These are phyloP conservation scores for Pyrgilauda ruficollis DNA, from an alignment of 2,113 vertebrate species.

Conservation along the genomic window DNA sequence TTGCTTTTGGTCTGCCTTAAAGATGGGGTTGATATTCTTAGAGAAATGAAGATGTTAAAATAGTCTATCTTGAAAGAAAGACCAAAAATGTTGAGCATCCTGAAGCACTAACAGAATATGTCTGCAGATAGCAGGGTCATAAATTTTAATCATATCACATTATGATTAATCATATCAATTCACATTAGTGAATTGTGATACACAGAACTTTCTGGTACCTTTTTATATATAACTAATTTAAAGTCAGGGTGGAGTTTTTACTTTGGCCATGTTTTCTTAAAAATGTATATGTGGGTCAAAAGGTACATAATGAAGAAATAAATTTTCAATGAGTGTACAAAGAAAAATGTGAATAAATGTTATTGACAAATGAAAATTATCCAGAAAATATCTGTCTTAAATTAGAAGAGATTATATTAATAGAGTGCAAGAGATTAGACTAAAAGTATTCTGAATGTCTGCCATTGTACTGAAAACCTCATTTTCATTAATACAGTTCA, in stretches of 20 bases:
- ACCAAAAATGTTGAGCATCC: background rate
- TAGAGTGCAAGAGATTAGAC: background rate
- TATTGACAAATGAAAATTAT: background rate
- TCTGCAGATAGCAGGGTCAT: background rate
- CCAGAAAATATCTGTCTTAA: background rate
- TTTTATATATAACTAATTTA: background rate
- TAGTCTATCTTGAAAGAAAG: background rate
- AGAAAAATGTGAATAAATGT: background rate
- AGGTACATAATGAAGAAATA: background rate
- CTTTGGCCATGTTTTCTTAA: background rate
- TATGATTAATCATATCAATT: too few species aligned
- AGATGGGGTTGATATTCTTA: background rate
- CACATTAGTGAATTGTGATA: background rate
- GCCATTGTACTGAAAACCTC: background rate
- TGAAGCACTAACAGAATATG: rapidly evolving
- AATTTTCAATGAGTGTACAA: background rate
- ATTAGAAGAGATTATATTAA: background rate
- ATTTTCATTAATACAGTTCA: background rate
- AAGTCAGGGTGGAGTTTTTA: background rate
- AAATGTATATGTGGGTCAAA: background rate
- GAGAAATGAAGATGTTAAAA: background rate
- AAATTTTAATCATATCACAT: background rate
- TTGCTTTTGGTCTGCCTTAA: background rate
- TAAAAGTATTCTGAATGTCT: background rate
- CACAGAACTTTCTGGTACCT: background rate